These are phyloP conservation scores for Gambusia affinis DNA, from an alignment of 2,113 vertebrate genomes.

Conservation along the genomic window DNA sequence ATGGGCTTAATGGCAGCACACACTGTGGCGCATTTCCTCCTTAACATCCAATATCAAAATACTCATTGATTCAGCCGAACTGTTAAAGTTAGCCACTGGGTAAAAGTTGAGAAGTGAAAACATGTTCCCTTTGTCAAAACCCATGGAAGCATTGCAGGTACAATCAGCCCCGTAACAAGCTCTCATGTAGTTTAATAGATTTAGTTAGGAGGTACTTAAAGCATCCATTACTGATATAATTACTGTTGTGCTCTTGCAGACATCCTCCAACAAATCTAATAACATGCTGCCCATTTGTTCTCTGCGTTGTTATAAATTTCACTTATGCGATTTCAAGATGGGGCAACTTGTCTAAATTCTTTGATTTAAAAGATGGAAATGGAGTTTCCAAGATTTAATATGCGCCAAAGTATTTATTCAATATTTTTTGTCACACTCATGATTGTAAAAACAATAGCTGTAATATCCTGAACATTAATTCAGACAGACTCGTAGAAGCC, in stretches of 20 bases:
- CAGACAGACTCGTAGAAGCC: no score
- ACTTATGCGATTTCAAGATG: background rate
- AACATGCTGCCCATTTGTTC: constrained; percentile 1
- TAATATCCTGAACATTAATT: no score
- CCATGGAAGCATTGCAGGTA: constrained; percentile 1
- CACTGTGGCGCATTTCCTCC: background rate
- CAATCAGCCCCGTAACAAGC: constrained; percentile 16
- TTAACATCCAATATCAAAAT: constrained; percentile 43
- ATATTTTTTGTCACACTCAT: no score
- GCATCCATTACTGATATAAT: constrained; percentile 11
- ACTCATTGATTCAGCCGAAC: constrained; percentile 58
- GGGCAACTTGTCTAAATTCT: background rate
- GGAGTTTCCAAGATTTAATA: no score
- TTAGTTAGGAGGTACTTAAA: constrained; percentile 15
- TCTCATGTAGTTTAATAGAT: constrained; percentile 18
- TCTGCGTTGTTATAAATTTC: background rate
- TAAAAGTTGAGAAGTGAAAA: constrained; percentile 48
- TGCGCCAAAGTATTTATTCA: no score
- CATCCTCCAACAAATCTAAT: constrained; percentile 6
- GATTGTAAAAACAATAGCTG: no score
- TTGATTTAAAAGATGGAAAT: background rate
- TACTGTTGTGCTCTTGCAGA: constrained; percentile 22
- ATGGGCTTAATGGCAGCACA: no score
- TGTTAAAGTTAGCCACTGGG: constrained; percentile 62
- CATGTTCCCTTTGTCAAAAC: constrained; percentile 19